phyloP scores from a whole-genome alignment of 2,797 vertebrate species.

The Dallia pectoralis region DNA sequence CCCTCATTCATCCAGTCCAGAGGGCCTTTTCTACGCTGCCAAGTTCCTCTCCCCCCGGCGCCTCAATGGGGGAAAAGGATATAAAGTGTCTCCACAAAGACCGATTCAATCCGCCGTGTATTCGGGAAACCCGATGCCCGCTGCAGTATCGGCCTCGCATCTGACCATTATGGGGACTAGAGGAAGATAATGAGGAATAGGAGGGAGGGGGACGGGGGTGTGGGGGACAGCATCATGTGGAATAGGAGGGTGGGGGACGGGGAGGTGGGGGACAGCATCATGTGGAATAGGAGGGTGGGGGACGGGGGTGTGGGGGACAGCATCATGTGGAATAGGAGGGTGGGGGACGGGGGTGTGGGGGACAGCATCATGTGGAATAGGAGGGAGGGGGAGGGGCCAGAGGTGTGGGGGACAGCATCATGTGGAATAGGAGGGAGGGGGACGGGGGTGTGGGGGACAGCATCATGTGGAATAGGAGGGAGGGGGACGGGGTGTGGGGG shows the following conservation, averaged over 20 bases:
- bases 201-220: slow-evolving; percentile 44
- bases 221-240: slow-evolving; percentile 60
- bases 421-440: slow-evolving; percentile 51
- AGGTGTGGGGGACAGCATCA: too few species aligned
- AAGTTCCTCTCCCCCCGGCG: slow-evolving; percentile 54
- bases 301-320: too few species aligned
- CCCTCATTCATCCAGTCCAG: slow-evolving; percentile 56
- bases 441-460: slow-evolving; percentile 41
- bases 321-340: too few species aligned
- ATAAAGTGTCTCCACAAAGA: slow-evolving; percentile 93
- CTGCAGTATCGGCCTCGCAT: slow-evolving; percentile 77
- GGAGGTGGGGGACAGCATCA: too few species aligned
- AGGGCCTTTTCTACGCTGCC: slow-evolving; percentile 66
- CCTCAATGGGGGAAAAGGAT: slow-evolving; percentile 80
- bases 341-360: too few species aligned
- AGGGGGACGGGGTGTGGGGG: too few species aligned
- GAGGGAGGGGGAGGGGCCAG: too few species aligned
- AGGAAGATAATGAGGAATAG: slow-evolving; percentile 36
- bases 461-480: too few species aligned
- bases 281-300: too few species aligned
- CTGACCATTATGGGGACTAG: slow-evolving; percentile 63
- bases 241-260: too few species aligned
- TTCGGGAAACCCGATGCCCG: slow-evolving; percentile 83
- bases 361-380: too few species aligned
- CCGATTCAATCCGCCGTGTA: slow-evolving; percentile 81